A percentile compares a stretch with the other conserved stretches of the same genome.
These are phyloP conservation scores for Sebastes goodei DNA, from an alignment of 2,797 vertebrate species.

Conservation along the genomic window DNA sequence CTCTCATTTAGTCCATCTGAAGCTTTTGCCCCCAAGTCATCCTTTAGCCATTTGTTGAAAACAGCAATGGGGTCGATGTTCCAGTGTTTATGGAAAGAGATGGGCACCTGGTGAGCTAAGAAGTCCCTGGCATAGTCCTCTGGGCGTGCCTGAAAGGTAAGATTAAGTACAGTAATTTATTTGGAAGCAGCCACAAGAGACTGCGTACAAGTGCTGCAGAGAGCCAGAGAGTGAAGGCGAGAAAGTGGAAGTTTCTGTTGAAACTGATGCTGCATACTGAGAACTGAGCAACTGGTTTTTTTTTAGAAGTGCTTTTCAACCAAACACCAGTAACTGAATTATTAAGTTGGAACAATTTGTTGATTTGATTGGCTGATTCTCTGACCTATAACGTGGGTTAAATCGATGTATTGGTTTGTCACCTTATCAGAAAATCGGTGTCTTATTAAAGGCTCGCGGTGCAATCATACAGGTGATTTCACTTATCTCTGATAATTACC, in stretches of 20 bases:
- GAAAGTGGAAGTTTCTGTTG: not conserved
- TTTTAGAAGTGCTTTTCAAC: not conserved
- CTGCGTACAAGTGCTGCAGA: not conserved
- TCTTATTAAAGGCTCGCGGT: not conserved
- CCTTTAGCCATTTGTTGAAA: slow-evolving; percentile 90
- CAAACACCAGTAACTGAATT: not conserved
- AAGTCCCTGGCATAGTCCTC: slow-evolving; percentile 92
- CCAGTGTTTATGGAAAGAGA: slow-evolving; percentile 99
- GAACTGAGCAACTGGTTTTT: not conserved
- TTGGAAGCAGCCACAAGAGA: slow-evolving; percentile 34
- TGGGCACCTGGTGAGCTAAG: slow-evolving; percentile 92
- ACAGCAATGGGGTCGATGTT: slow-evolving; percentile 93
- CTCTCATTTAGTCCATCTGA: slow-evolving; percentile 61
- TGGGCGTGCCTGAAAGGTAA: slow-evolving; percentile 88
- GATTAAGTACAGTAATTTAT: slow-evolving; percentile 57
- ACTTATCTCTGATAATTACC: not conserved
- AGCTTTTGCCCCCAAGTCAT: slow-evolving; percentile 51
- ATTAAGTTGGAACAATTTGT: not conserved
- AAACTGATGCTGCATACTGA: not conserved
- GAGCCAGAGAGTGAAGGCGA: not conserved
- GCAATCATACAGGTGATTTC: not conserved
- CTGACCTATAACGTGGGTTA: not conserved
- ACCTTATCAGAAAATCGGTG: not conserved
- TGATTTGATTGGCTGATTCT: not conserved
- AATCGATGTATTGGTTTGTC: not conserved